phyloP scores from a whole-genome alignment of 2,113 vertebrate genomes.

The Podilymbus podiceps region DNA sequence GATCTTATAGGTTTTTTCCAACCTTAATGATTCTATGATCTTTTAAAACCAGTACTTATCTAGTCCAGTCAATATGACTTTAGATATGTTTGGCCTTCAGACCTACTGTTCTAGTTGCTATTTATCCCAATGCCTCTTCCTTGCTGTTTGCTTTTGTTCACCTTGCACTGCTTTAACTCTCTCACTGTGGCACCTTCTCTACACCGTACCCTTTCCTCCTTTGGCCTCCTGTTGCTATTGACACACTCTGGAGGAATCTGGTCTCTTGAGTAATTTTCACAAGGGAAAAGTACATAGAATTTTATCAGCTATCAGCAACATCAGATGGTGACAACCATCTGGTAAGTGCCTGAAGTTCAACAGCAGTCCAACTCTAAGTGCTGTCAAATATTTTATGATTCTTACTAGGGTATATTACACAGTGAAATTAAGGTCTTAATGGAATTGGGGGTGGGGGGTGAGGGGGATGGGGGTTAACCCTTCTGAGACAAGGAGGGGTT shows the following conservation, averaged over 20 bases:
- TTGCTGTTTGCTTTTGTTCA: neutral
- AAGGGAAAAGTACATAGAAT: neutral
- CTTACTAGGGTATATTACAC: neutral
- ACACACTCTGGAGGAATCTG: neutral
- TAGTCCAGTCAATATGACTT: neutral
- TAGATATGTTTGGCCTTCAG: neutral
- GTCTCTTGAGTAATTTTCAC: neutral
- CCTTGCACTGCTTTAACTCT: neutral
- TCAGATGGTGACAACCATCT: neutral
- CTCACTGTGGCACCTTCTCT: neutral
- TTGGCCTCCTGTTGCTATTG: neutral
- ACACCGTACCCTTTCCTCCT: neutral
- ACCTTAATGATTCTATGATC: neutral
- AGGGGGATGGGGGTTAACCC: neutral
- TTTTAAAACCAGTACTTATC: slow-evolving; percentile 17
- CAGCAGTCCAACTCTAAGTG: neutral
- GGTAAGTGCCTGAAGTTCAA: neutral
- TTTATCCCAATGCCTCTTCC: neutral
- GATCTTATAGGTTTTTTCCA: too few relatives aligned
- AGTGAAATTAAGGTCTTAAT: neutral
- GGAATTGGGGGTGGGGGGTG: too few relatives aligned
- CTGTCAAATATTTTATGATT: neutral
- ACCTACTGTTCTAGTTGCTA: neutral
- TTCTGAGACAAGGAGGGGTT: neutral
- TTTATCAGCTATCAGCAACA: neutral